A percentile compares a stretch with the other conserved stretches of the same genome.
Evolutionary conservation across 2,113 vertebrate species (phyloP).

Genomic region (Haliaeetus leucogaster): DNA sequence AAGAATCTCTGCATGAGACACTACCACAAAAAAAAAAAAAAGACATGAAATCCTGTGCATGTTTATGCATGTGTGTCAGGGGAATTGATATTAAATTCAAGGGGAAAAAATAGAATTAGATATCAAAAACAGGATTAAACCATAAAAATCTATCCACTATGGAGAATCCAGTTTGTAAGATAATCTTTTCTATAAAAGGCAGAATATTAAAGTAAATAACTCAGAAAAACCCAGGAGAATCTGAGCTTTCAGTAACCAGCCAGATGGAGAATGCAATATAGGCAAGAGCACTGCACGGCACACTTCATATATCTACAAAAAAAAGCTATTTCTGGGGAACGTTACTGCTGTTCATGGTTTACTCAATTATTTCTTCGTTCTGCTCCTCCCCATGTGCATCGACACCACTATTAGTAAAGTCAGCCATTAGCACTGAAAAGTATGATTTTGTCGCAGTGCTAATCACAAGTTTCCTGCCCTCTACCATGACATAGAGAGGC

Average conservation of each 20-base stretch:
- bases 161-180: constrained; percentile 61
- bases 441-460: background rate
- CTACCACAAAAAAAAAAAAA: background rate
- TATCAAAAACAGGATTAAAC: constrained; percentile 63
- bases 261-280: constrained; percentile 64
- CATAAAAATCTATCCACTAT: constrained; percentile 57
- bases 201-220: constrained; percentile 70
- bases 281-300: background rate
- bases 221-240: constrained; percentile 61
- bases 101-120: constrained; percentile 56
- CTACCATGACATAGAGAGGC: accelerated
- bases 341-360: background rate
- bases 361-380: background rate
- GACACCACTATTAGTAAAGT: background rate
- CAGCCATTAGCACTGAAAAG: background rate
- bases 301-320: background rate
- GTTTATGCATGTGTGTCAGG: constrained; percentile 25
- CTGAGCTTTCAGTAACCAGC: constrained; percentile 53
- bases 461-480: background rate
- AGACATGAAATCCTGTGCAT: background rate
- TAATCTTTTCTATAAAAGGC: constrained; percentile 65
- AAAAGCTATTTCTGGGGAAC: background rate
- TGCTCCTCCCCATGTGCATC: background rate
- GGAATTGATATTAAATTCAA: constrained; percentile 46
- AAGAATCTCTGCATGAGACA: constrained; percentile 31